phyloP scores from a whole-genome alignment of 1,140 invertebrate species.

The Cecropterus lyciades region DNA sequence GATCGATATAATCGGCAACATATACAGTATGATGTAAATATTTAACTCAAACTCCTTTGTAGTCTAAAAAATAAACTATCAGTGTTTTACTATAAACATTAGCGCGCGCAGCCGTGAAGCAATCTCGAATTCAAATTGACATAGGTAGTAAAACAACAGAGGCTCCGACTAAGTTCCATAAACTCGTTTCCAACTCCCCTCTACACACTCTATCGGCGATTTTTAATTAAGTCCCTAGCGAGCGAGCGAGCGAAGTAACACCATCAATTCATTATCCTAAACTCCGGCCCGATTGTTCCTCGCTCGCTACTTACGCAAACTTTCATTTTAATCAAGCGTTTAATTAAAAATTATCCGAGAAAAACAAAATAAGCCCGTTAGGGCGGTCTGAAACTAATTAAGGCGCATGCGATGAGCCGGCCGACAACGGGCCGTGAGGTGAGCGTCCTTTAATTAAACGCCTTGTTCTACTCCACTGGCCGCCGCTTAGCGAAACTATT shows the following conservation, averaged over 20 bases:
- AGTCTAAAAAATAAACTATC: conserved; percentile 38
- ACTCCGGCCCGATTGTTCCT: conserved; percentile 82
- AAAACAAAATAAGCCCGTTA: conserved; percentile 84
- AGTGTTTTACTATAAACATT: conserved; percentile 52
- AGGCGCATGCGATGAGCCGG: conserved; percentile 79
- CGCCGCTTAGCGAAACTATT: conserved; percentile 72
- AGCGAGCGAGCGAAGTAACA: conserved; percentile 80
- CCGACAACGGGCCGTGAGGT: conserved; percentile 71
- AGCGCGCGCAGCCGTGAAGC: conserved; percentile 55
- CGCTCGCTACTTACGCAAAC: conserved; percentile 83
- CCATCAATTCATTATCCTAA: conserved; percentile 85
- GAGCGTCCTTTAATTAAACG: conserved; percentile 79
- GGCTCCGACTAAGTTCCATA: conserved; percentile 77
- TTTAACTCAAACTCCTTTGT: conserved; percentile 13
- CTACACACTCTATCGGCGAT: conserved; percentile 83
- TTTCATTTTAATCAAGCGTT: conserved; percentile 85
- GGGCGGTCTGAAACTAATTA: conserved; percentile 81
- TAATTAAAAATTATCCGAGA: conserved; percentile 85
- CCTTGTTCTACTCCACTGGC: conserved; percentile 71
- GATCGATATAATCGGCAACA: too few species aligned
- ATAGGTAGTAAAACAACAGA: conserved; percentile 81
- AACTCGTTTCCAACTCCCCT: conserved; percentile 80
- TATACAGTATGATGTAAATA: too few species aligned
- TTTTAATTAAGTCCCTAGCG: conserved; percentile 83
- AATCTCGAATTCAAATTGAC: conserved; percentile 82